These are phyloP conservation scores for Trissonchulus latispiculum DNA, from an alignment of 2,888 invertebrate species.

Conservation along the genomic window DNA sequence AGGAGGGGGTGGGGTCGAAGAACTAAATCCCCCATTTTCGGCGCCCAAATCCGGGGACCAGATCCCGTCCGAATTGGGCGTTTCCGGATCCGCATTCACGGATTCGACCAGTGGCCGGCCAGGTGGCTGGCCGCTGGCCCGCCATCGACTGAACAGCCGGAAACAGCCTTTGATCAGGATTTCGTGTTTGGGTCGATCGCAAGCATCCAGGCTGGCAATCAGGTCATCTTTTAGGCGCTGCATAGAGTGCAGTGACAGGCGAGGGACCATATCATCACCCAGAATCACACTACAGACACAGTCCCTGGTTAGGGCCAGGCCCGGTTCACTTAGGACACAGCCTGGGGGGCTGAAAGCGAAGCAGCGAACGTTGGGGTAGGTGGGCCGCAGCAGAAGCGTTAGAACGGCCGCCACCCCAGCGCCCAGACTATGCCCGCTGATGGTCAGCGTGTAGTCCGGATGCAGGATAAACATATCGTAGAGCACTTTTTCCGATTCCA, in stretches of 20 bases:
- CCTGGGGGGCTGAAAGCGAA: slow-evolving; percentile 80
- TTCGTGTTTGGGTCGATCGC: slow-evolving; percentile 57
- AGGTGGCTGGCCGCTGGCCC: not conserved
- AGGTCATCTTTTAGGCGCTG: slow-evolving; percentile 33
- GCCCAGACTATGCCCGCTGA: slow-evolving; percentile 81
- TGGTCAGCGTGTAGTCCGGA: slow-evolving; percentile 63
- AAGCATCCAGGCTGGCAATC: slow-evolving; percentile 33
- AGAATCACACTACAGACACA: slow-evolving; percentile 74
- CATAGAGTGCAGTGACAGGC: slow-evolving; percentile 31
- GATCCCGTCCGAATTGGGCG: too few relatives aligned
- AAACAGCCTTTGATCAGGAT: slow-evolving; percentile 73
- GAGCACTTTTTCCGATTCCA: slow-evolving; percentile 58
- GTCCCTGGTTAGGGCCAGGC: slow-evolving; percentile 49
- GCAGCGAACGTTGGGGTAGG: slow-evolving; percentile 68
- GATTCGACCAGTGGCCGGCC: slow-evolving; percentile 14
- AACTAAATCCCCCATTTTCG: too few relatives aligned
- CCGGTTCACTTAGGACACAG: slow-evolving; percentile 47
- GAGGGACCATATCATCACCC: slow-evolving; percentile 66
- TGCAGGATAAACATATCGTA: slow-evolving; percentile 61
- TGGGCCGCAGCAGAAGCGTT: slow-evolving; percentile 63
- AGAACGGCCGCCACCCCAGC: slow-evolving; percentile 74
- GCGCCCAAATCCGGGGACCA: too few relatives aligned
- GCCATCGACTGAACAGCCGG: slow-evolving; percentile 60
- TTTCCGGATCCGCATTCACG: too few relatives aligned
- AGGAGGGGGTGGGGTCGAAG: too few relatives aligned